Conservation (phyloP, 2,888 invertebrate species). For the Cataglyphis rosenhaueri region DNA sequence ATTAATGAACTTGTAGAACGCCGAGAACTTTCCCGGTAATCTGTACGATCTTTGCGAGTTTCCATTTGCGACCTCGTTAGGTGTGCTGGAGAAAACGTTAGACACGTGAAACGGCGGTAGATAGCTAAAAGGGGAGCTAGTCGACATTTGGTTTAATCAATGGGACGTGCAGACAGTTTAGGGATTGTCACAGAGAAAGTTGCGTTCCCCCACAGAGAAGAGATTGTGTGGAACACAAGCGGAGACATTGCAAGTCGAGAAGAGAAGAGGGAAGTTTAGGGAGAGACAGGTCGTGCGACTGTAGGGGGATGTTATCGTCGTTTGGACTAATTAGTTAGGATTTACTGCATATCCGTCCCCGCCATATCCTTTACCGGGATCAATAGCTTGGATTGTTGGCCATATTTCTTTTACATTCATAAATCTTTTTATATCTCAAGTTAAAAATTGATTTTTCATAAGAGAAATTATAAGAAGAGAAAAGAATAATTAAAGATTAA, state of each 20-base stretch:
- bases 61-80: slow-evolving; percentile 57
- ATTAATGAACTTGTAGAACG: slow-evolving; percentile 63
- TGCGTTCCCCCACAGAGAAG: slow-evolving; percentile 48
- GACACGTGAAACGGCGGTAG: slow-evolving; percentile 56
- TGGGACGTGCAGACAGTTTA: slow-evolving; percentile 68
- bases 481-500: background rate
- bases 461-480: background rate
- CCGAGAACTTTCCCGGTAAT: slow-evolving; percentile 59
- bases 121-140: slow-evolving; percentile 42
- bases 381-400: slow-evolving; percentile 28
- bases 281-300: slow-evolving; percentile 53
- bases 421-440: slow-evolving; percentile 31
- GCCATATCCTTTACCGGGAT: background rate
- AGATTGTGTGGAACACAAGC: slow-evolving; percentile 36
- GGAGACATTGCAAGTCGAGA: slow-evolving; percentile 37
- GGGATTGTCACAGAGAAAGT: slow-evolving; percentile 64
- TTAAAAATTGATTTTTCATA: background rate
- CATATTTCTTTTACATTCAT: slow-evolving; percentile 58
- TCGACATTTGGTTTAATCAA: slow-evolving; percentile 72
- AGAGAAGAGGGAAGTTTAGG: slow-evolving; percentile 57
- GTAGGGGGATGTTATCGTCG: slow-evolving; percentile 69
- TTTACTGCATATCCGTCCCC: slow-evolving; percentile 67
- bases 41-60: slow-evolving; percentile 56
- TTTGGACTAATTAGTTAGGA: slow-evolving; percentile 74
- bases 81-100: slow-evolving; percentile 46